Conservation (phyloP, 2,888 invertebrate genomes). For the Brenthis daphne region DNA sequence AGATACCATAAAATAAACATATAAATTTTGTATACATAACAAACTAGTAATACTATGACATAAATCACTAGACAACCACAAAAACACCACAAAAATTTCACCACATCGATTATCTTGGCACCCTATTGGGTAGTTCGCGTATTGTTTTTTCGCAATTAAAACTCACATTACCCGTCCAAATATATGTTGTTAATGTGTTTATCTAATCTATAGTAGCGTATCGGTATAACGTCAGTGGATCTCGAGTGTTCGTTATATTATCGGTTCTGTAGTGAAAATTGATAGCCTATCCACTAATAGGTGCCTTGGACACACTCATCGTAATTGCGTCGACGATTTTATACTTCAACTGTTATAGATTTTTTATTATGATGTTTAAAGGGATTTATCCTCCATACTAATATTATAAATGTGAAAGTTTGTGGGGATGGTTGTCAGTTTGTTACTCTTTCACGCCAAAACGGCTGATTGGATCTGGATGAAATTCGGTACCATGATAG, state of each 20-base stretch:
- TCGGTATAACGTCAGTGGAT: conserved; percentile 28
- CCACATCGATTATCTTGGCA: conserved; percentile 16
- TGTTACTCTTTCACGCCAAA: too few species aligned
- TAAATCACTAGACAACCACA: background rate
- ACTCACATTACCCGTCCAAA: conserved; percentile 17
- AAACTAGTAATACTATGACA: background rate
- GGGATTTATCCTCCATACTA: too few species aligned
- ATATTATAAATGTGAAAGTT: too few species aligned
- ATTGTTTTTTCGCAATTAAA: conserved; percentile 28
- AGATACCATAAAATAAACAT: background rate
- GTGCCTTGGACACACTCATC: conserved; percentile 10
- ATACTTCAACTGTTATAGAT: background rate
- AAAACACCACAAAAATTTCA: background rate
- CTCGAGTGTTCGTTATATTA: conserved; percentile 29
- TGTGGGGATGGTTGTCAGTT: too few species aligned
- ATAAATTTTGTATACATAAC: background rate
- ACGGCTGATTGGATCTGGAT: too few species aligned
- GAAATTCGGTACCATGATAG: too few species aligned
- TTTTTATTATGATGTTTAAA: too few species aligned
- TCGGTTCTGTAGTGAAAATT: conserved; percentile 24
- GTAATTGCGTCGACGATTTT: background rate
- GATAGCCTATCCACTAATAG: conserved; percentile 20
- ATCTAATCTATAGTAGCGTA: conserved; percentile 35
- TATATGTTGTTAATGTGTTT: conserved; percentile 19
- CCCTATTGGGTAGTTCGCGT: background rate